These are phyloP conservation scores for Parus major DNA, from an alignment of 2,113 vertebrate genomes.

Conservation along the genomic window DNA sequence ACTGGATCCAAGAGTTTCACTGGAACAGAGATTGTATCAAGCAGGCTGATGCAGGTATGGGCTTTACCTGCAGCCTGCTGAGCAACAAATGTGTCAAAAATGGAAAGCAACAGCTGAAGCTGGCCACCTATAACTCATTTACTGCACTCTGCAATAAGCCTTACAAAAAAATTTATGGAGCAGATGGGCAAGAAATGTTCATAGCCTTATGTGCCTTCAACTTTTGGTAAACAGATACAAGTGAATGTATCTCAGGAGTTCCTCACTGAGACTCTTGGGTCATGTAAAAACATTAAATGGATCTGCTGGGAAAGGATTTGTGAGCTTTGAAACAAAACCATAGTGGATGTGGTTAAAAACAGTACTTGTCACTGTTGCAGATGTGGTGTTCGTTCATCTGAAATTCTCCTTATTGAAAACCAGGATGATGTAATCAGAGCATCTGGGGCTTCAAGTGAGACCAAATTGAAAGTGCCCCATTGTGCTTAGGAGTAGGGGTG, in stretches of 20 bases:
- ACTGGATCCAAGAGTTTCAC: not conserved
- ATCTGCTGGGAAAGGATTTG: not conserved
- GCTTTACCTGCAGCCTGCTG: not conserved
- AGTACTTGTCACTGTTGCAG: not conserved
- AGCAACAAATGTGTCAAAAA: not conserved
- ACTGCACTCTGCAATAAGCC: not conserved
- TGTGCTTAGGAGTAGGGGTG: not conserved
- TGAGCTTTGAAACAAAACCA: not conserved
- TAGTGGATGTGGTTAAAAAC: not conserved
- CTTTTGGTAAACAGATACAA: not conserved
- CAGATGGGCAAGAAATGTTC: constrained; percentile 62
- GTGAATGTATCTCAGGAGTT: not conserved
- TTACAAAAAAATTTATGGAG: constrained; percentile 30
- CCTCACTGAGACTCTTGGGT: not conserved
- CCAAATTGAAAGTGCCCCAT: not conserved
- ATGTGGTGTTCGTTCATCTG: not conserved
- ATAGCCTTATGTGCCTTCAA: constrained; percentile 20
- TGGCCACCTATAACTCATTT: constrained; percentile 31
- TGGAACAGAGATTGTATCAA: not conserved
- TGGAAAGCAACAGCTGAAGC: constrained; percentile 21
- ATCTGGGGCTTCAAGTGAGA: not conserved
- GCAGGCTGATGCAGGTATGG: not conserved
- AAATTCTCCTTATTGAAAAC: not conserved
- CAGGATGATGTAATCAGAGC: not conserved
- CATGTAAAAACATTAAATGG: not conserved